These are phyloP conservation scores for Gryllus longicercus DNA, from an alignment of 2,888 invertebrate species.

Conservation along the genomic window DNA sequence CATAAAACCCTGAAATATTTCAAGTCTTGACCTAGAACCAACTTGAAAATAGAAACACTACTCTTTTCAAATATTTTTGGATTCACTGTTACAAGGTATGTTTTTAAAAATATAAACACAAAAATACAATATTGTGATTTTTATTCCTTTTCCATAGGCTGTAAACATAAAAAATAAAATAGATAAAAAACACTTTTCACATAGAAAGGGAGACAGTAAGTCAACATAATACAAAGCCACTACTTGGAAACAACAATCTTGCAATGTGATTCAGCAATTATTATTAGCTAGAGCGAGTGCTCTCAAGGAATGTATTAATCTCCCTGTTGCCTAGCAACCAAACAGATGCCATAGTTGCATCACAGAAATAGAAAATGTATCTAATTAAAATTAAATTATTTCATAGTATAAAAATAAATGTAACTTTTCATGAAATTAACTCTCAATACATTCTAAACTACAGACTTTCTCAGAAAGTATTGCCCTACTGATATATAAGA, in stretches of 20 bases:
- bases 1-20: no score
- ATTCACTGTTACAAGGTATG: no score
- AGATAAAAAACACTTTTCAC: slow-evolving; percentile 31
- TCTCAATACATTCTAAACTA: slow-evolving; percentile 11
- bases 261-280: not conserved
- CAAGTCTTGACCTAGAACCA: no score
- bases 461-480: slow-evolving; percentile 27
- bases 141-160: slow-evolving; percentile 35
- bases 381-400: slow-evolving; percentile 24
- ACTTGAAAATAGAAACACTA: no score
- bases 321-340: slow-evolving; percentile 26
- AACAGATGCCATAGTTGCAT: slow-evolving; percentile 28
- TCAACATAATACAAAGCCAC: slow-evolving; percentile 29
- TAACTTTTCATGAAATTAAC: slow-evolving; percentile 12
- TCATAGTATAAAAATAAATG: slow-evolving; percentile 24
- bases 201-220: slow-evolving; percentile 27
- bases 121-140: slow-evolving; percentile 29
- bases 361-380: slow-evolving; percentile 24
- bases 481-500: not conserved
- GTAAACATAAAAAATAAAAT: slow-evolving; percentile 37
- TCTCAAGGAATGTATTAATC: slow-evolving; percentile 29
- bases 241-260: slow-evolving; percentile 22
- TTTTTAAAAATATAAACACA: not conserved
- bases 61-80: no score
- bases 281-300: not conserved